Evolutionary conservation across 1,140 invertebrate genomes (phyloP).

Genomic region (Cyphomyrmex costatus): DNA sequence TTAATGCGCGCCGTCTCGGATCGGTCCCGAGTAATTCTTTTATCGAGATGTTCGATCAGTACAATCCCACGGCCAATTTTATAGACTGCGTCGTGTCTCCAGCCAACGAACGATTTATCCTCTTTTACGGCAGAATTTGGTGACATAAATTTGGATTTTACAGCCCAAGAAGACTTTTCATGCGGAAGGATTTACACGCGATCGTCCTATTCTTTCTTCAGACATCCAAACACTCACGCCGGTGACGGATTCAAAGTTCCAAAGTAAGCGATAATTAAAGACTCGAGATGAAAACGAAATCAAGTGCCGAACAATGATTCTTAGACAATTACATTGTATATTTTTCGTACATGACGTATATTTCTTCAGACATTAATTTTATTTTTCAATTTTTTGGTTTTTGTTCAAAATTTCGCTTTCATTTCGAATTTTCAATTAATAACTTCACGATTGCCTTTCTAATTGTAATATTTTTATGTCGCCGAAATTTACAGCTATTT

Average conservation of each 20-base stretch:
- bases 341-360: background rate
- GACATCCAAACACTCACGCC: background rate
- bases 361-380: background rate
- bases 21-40: constrained; percentile 16
- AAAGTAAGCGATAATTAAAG: constrained; percentile 22
- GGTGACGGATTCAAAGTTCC: constrained; percentile 19
- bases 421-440: constrained; percentile 19
- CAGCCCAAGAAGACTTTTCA: constrained; percentile 31
- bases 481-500: background rate
- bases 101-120: constrained; percentile 1
- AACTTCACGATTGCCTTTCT: background rate
- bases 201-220: constrained; percentile 4
- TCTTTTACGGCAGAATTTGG: constrained; percentile 10
- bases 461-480: background rate
- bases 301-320: constrained; percentile 6
- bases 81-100: constrained; percentile 16
- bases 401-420: background rate
- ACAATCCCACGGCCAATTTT: constrained; percentile 26
- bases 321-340: background rate
- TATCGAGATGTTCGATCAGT: constrained; percentile 10
- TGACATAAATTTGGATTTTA: constrained; percentile 24
- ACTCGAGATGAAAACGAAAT: constrained; percentile 16
- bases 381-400: background rate
- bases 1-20: constrained; percentile 25
- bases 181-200: constrained; percentile 30